Percentiles rank a stretch among this genome's conserved stretches.
These are phyloP conservation scores for Perodicticus potto DNA, from an alignment of 2,797 vertebrate species.

Conservation along the genomic window DNA sequence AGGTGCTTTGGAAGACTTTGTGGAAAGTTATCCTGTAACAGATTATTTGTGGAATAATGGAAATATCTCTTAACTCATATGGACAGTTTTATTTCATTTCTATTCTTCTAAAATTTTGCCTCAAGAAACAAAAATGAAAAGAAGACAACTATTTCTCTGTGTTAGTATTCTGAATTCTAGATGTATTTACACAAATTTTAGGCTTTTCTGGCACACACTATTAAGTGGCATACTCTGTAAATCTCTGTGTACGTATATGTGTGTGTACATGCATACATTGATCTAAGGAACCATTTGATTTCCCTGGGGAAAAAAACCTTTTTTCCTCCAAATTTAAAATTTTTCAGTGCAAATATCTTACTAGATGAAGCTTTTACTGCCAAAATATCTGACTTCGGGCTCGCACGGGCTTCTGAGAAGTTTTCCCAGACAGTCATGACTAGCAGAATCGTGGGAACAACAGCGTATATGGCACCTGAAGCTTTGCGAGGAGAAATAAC, in stretches of 20 bases:
- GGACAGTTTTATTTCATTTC: constrained; percentile 29
- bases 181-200: background rate
- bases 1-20: background rate
- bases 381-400: constrained; percentile 98
- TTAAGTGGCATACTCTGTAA: constrained; percentile 1
- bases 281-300: background rate
- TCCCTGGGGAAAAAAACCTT: constrained; percentile 22
- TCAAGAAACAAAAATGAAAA: constrained; percentile 38
- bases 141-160: background rate
- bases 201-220: background rate
- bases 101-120: constrained; percentile 44
- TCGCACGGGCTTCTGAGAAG: constrained; percentile 94
- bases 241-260: background rate
- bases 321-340: constrained; percentile 6
- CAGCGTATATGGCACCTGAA: constrained; percentile 98
- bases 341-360: constrained; percentile 95
- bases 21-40: background rate
- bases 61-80: background rate
- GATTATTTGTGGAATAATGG: constrained; percentile 36
- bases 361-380: constrained; percentile 92
- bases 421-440: constrained; percentile 93
- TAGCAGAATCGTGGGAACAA: constrained; percentile 95
- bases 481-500: constrained; percentile 97
- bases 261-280: background rate
- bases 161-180: constrained; percentile 15